Evolutionary conservation across 2,113 vertebrate genomes (phyloP), one percentile per base, ranked within the genome.

Genomic region (Mesembrinibis cayennensis): DNA sequence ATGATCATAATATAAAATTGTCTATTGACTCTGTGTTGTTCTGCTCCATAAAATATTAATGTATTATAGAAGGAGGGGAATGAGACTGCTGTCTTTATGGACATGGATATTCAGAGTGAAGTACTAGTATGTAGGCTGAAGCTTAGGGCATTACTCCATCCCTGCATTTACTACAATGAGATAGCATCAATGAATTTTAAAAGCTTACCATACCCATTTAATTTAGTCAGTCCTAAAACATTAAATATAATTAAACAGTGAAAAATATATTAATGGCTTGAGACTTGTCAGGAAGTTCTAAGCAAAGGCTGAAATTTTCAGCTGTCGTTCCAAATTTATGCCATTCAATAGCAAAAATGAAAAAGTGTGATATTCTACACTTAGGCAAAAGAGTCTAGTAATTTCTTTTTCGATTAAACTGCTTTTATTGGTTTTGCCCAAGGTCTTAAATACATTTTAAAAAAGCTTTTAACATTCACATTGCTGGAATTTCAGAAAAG

Each of bases 41-140:
- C 67, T 94, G 70, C 70, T 82, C 63, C 72, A 87, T 96, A 90
- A 94, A 97, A 93, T 92, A 85, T 80, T 87, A 78, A 96, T 49
- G 76, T 69, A 55, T 89, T 89, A 10, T 26, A 85, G 76, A 73
- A 94, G 80, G 82, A 94, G 69, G 27, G 32, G 38, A 92, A 59
- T 87, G 70, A 94, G 58, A 19, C 87, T 84, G 87, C 65, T 67
- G 61, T 77, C 87, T 82, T 91, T 8, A 4, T 83, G 65, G 78
- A 53, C 65, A 29, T 12, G 47, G 90, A 83, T 61, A 87, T 85
- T 92, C 66, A 89, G 82, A 77, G 23, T 34, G 47, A 73, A 77
- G 76, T 34, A 73, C 47, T 25, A 72, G 50, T 34, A 69, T 0
- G 0, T 3, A 49, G 79, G 62, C 52, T 95, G 82, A 79, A 82